phyloP scores from a whole-genome alignment of 2,888 invertebrate species.

The Pseudococcus viburni region DNA sequence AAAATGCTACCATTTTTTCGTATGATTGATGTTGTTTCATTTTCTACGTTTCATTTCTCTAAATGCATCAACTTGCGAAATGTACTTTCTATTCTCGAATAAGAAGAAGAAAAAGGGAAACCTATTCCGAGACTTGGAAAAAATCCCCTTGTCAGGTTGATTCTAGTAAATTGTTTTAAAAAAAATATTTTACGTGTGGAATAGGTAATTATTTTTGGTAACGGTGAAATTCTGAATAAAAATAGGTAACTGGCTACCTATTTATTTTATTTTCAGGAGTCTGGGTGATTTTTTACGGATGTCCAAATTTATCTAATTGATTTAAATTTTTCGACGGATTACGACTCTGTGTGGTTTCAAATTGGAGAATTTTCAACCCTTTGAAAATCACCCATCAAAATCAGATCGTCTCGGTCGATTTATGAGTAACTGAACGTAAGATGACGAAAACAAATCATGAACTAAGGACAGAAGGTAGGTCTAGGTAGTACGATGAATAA shows the following conservation, averaged over 20 bases:
- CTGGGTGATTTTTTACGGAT: too few relatives aligned
- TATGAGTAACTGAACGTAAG: background rate
- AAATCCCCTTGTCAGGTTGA: background rate
- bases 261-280: too few relatives aligned
- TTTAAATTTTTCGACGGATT: too few relatives aligned
- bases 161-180: slow-evolving; percentile 3
- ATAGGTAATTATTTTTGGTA: background rate
- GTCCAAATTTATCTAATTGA: too few relatives aligned
- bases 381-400: background rate
- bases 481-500: slow-evolving; percentile 14
- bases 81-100: background rate
- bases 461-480: background rate
- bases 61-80: slow-evolving; percentile 14
- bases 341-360: too few relatives aligned
- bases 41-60: background rate
- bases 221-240: background rate
- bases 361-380: too few relatives aligned
- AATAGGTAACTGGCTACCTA: too few relatives aligned
- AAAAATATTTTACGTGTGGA: background rate
- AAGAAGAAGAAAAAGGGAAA: background rate
- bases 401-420: background rate
- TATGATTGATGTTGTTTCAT: slow-evolving; percentile 47
- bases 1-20: slow-evolving; percentile 3
- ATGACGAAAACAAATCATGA: slow-evolving; percentile 45
- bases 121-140: background rate